Evolutionary conservation across 2,888 invertebrate genomes (phyloP), one percentile per base, ranked within the genome.

Genomic region (Morpho achilles): DNA sequence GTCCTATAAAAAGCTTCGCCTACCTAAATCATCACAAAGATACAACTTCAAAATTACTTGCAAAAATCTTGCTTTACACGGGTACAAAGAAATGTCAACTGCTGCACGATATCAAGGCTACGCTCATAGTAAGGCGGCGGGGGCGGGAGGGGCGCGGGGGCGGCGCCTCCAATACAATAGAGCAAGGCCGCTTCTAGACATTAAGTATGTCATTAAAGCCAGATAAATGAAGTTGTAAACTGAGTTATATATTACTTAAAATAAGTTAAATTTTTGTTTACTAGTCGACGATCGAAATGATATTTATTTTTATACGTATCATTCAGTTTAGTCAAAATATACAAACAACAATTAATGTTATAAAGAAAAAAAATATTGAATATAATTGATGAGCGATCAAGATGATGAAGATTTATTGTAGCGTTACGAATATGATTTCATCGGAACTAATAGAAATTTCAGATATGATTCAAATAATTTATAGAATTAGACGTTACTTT

Each of bases 1-100:
- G 32, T 22, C 49, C 49, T 23, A 55, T 48, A 48, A 43, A 55
- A 50, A 22, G 42, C 47, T 54, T 42, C 16, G 43, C 10, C 44
- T 49, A 55, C 49, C 49, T 55, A 55, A 55, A 55, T 49, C 54
- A 54, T 54, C 43, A 39, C 42, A 44, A 50, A 49, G 43, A 47
- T 48, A 49, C 49, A 50, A 55, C 49, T 55, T 44, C 49, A 51
- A 52, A 62, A 60, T 58, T 53, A 61, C 55, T 56, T 60, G 52
- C 54, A 56, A 50, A 56, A 50, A 49, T 52, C 51, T 52, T 42
- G 52, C 49, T 58, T 48, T 48, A 10, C 8, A 46, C 46, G 9
- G 50, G 56, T 48, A 60, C 53, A 63, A 60, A 58, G 58, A 61
- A 55, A 65, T 60, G 58, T 59, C 58, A 59, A 64, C 61, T 59